A percentile compares a stretch with the other conserved stretches of the same genome.
These are phyloP conservation scores for Sigmodon hispidus DNA, from an alignment of 2,113 vertebrate genomes.

Conservation along the genomic window DNA sequence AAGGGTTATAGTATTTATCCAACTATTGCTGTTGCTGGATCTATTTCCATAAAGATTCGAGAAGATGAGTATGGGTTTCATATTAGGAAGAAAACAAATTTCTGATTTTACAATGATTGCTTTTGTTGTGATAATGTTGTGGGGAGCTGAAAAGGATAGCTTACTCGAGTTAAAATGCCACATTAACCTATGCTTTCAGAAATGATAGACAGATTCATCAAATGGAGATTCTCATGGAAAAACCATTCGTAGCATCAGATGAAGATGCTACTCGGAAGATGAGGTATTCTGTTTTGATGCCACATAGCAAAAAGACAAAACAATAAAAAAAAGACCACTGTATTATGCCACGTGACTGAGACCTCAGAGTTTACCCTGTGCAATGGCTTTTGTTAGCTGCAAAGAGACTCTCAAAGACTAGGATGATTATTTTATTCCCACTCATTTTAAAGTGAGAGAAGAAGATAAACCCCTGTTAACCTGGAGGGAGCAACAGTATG, in stretches of 20 bases:
- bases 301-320: background rate
- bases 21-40: slow-evolving; percentile 3
- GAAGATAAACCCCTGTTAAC: background rate
- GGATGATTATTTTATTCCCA: background rate
- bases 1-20: slow-evolving; percentile 10
- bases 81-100: slow-evolving; percentile 9
- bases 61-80: background rate
- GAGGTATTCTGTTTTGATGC: background rate
- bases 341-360: background rate
- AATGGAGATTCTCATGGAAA: background rate
- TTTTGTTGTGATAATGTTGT: background rate
- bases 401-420: background rate
- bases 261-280: background rate
- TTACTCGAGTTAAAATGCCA: background rate
- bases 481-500: background rate
- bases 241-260: background rate
- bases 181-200: background rate
- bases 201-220: background rate
- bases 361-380: background rate
- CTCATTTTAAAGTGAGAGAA: background rate
- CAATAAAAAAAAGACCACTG: background rate
- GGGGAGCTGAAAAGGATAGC: background rate
- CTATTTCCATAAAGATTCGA: background rate
- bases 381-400: background rate
- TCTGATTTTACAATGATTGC: background rate